A percentile compares a stretch with the other conserved stretches of the same genome.
Conservation (phyloP, 2,113 vertebrate genomes). For the Rana temporaria region DNA sequence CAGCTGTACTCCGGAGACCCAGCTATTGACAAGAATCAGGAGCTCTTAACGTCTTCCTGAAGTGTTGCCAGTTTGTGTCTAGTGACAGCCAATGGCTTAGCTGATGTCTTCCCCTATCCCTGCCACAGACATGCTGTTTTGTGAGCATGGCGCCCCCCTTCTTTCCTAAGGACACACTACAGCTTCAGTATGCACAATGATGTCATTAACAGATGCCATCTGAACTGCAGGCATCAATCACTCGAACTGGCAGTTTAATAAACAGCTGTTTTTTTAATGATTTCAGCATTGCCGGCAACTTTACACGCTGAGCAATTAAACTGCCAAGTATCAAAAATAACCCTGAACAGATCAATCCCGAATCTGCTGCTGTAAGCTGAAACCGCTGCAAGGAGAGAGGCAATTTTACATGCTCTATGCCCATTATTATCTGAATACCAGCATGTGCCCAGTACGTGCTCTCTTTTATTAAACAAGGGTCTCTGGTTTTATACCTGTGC, state of each 20-base stretch:
- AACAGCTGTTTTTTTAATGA: slow-evolving; percentile 50
- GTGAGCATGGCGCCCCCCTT: neutral
- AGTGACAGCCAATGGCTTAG: neutral
- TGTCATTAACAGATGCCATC: slow-evolving; percentile 49
- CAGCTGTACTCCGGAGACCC: slow-evolving; percentile 28
- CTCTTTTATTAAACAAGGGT: too few relatives aligned
- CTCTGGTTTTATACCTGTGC: too few relatives aligned
- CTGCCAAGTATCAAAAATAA: slow-evolving; percentile 37
- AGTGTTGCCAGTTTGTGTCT: slow-evolving; percentile 32
- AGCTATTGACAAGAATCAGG: slow-evolving; percentile 16
- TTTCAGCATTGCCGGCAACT: slow-evolving; percentile 31
- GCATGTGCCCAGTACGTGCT: neutral
- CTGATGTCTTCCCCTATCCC: slow-evolving; percentile 8
- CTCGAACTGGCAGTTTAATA: slow-evolving; percentile 39
- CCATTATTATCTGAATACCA: slow-evolving; percentile 13
- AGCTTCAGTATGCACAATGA: neutral
- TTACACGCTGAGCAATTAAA: slow-evolving; percentile 26
- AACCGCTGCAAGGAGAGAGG: neutral
- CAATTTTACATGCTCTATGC: neutral
- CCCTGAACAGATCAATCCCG: slow-evolving; percentile 34
- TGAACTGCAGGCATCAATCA: slow-evolving; percentile 39
- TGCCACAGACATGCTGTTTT: neutral
- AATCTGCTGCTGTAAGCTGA: neutral
- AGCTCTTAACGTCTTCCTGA: slow-evolving; percentile 32
- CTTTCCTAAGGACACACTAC: neutral